Conservation (phyloP, 2,888 invertebrate genomes). For the Eueremaeus valkanovi region DNA sequence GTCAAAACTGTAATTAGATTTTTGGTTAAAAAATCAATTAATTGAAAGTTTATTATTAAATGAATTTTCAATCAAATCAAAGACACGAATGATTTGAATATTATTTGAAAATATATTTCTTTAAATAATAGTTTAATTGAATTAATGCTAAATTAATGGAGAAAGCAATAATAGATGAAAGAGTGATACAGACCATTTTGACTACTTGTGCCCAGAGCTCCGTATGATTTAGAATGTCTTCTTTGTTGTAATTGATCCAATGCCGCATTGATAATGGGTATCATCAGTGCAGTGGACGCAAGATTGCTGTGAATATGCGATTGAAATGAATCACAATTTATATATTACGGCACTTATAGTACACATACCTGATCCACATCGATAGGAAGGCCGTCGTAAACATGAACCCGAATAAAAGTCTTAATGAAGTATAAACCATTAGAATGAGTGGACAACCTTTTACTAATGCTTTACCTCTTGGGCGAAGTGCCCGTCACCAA, state of each 20-base stretch:
- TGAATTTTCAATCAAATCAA: no score
- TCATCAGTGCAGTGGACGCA: constrained; percentile 89
- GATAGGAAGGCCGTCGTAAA: constrained; percentile 40
- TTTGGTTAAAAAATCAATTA: no score
- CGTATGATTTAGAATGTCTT: constrained; percentile 18
- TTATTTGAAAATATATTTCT: no score
- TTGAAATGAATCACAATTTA: no score
- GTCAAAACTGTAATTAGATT: not conserved
- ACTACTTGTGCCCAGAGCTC: not conserved
- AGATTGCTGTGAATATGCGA: constrained; percentile 63
- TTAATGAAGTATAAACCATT: not conserved
- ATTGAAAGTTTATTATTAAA: no score
- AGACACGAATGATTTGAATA: no score
- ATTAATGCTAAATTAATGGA: not conserved
- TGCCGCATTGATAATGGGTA: constrained; percentile 82
- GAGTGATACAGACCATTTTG: not conserved
- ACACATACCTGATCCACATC: constrained; percentile 74
- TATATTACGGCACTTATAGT: not conserved
- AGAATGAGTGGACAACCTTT: not conserved
- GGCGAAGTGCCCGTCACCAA: constrained; percentile 38
- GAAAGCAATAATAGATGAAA: not conserved
- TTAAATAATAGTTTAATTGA: not conserved
- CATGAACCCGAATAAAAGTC: constrained; percentile 41
- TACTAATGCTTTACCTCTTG: constrained; percentile 2
- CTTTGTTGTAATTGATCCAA: constrained; percentile 52